Percentiles rank a stretch among this genome's conserved stretches.
phyloP scores from a whole-genome alignment of 1,140 invertebrate genomes.

The Delia radicum region DNA sequence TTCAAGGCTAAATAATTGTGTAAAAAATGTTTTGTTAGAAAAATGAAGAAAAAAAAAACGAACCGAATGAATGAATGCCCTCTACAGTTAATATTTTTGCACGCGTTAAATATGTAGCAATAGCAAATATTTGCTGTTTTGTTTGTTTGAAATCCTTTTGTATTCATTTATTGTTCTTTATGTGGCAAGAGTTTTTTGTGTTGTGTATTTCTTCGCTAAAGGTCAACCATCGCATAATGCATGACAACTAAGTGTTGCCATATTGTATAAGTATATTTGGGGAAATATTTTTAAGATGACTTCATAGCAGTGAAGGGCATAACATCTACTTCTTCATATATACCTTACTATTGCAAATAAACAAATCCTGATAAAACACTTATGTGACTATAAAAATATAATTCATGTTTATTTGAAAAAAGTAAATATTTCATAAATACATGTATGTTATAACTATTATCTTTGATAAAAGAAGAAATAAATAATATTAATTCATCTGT shows the following conservation, averaged over 20 bases:
- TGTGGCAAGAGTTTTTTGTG: background rate
- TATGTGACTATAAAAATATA: no score
- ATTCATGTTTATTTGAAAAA: no score
- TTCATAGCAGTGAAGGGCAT: no score
- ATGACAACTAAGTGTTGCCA: background rate
- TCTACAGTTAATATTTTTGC: background rate
- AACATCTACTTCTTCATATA: no score
- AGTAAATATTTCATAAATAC: no score
- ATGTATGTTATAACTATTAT: no score
- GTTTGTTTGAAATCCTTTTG: background rate
- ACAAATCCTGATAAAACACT: no score
- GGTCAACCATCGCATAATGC: slow-evolving; percentile 2
- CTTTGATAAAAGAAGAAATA: no score
- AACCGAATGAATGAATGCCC: background rate
- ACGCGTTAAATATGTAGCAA: background rate
- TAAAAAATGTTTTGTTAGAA: slow-evolving; percentile 9
- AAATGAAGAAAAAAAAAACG: background rate
- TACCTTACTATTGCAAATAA: no score
- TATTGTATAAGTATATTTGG: background rate
- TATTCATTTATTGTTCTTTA: background rate
- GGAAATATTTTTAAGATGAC: no score
- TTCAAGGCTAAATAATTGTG: slow-evolving; percentile 20
- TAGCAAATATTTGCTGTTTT: background rate
- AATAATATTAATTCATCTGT: no score
- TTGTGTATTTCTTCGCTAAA: background rate